Percentiles rank a stretch among this genome's conserved stretches.
Conservation (phyloP, 2,888 invertebrate genomes). For the Xanthorhoe spadicearia region DNA sequence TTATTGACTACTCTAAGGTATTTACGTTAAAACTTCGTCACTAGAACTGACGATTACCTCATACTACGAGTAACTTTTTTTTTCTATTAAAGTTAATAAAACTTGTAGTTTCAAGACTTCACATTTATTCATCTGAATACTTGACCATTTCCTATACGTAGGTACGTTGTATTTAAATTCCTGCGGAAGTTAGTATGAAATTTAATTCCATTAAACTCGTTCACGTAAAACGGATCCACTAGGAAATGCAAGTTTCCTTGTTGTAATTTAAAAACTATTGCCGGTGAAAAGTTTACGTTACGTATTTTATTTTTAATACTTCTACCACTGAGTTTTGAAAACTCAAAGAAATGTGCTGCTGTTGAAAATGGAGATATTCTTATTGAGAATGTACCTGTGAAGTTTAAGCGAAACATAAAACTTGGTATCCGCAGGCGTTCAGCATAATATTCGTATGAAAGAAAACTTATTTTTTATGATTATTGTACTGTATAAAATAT, state of each 20-base stretch:
- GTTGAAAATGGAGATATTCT: conserved; percentile 44
- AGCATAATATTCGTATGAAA: conserved; percentile 51
- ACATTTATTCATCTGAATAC: too few species aligned
- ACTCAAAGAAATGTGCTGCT: conserved; percentile 23
- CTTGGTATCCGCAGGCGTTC: conserved; percentile 44
- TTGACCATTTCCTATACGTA: too few species aligned
- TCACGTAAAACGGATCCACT: not conserved
- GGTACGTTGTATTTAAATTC: too few species aligned
- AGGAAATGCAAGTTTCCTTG: not conserved
- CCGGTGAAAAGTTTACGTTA: conserved; percentile 6
- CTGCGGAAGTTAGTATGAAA: not conserved
- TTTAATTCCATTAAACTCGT: not conserved
- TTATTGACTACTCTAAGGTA: too few species aligned
- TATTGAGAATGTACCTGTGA: conserved; percentile 26
- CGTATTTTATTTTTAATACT: conserved; percentile 7
- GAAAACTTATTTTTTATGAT: conserved; percentile 53
- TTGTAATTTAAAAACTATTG: not conserved
- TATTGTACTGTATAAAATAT: conserved; percentile 42
- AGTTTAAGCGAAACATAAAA: conserved; percentile 42
- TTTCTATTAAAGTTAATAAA: too few species aligned
- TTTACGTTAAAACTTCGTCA: too few species aligned
- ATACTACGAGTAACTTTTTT: too few species aligned
- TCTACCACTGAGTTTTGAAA: conserved; percentile 4
- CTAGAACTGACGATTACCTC: too few species aligned
- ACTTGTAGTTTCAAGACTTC: too few species aligned